Evolutionary conservation across 2,113 vertebrate genomes (phyloP).

Genomic region (Peucedramus taeniatus): DNA sequence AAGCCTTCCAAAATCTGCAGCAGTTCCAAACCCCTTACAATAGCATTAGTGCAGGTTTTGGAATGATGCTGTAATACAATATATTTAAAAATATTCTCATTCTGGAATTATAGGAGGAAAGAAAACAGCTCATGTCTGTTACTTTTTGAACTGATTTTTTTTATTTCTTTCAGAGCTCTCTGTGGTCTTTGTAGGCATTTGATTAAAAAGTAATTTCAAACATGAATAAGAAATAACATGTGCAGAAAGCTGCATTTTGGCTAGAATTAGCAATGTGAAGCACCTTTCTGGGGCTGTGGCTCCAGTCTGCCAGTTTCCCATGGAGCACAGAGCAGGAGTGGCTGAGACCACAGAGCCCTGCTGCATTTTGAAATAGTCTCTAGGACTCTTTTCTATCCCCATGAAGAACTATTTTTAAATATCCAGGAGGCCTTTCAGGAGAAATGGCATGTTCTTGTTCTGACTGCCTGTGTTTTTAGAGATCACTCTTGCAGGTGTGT

Average conservation of each 20-base stretch:
- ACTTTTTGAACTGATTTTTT: neutral
- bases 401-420: neutral
- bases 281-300: neutral
- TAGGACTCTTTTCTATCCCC: neutral
- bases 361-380: neutral
- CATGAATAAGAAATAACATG: neutral
- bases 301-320: neutral
- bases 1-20: neutral
- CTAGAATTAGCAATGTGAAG: neutral
- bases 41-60: neutral
- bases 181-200: neutral
- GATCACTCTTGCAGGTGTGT: neutral
- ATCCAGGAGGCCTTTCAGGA: neutral
- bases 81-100: neutral
- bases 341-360: neutral
- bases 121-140: neutral
- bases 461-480: neutral
- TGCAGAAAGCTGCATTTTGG: neutral
- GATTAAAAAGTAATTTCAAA: slow-evolving; percentile 23
- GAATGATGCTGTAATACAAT: neutral
- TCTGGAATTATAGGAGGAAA: neutral
- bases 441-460: neutral
- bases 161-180: neutral
- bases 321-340: neutral
- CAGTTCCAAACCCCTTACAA: neutral